Evolutionary conservation across 2,113 vertebrate species (phyloP).

Genomic region (Pomatorhinus ruficollis): DNA sequence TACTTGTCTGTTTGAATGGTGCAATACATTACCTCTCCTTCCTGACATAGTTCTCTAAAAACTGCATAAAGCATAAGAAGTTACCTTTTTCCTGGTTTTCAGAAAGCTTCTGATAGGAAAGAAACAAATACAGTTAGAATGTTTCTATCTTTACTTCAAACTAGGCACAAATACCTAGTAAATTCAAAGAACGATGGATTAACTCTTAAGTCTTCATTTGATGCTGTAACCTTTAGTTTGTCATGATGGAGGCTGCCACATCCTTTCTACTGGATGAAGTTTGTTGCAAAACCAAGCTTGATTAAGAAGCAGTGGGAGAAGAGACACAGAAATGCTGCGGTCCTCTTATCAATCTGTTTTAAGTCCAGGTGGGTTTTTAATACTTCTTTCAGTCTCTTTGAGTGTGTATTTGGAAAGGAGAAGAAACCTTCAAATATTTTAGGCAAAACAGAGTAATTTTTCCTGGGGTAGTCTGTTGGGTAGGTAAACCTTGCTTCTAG

Average conservation of each 20-base stretch:
- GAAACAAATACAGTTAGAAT: neutral
- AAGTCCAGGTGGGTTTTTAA: neutral
- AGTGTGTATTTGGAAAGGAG: neutral
- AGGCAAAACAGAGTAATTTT: neutral
- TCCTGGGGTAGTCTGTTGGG: neutral
- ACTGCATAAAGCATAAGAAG: neutral
- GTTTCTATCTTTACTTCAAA: neutral
- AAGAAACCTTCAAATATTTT: neutral
- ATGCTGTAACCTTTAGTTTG: neutral
- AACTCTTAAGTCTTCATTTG: neutral
- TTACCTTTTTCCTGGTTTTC: neutral
- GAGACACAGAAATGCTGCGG: neutral
- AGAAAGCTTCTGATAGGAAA: neutral
- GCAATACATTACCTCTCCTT: conserved; percentile 1
- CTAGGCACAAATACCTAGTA: neutral
- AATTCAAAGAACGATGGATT: neutral
- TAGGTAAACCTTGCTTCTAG: neutral
- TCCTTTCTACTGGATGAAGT: neutral
- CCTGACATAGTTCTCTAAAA: neutral
- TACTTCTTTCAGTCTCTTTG: neutral
- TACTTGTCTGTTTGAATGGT: conserved; percentile 13
- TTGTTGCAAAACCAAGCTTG: neutral
- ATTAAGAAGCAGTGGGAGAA: neutral
- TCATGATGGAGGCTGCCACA: neutral
- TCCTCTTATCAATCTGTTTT: neutral